These are phyloP conservation scores for Epsilonema sp. DNA, from an alignment of 2,888 invertebrate genomes.

Conservation along the genomic window DNA sequence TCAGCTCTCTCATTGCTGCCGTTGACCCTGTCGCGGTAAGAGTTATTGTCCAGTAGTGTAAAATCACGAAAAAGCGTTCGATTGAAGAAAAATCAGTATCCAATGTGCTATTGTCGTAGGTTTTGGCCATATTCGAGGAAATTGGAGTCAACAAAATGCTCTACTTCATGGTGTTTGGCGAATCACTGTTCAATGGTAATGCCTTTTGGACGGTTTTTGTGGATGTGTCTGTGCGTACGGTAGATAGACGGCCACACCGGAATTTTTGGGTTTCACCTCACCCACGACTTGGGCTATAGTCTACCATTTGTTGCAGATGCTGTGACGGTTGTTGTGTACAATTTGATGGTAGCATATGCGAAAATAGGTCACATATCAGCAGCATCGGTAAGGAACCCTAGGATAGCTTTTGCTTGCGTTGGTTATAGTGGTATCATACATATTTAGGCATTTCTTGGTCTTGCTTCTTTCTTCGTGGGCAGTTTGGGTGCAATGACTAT, in stretches of 20 bases:
- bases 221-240: too few relatives aligned
- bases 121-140: slow-evolving; percentile 38
- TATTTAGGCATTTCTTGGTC: slow-evolving; percentile 31
- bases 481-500: slow-evolving; percentile 36
- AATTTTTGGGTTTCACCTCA: too few relatives aligned
- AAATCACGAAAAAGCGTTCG: too few relatives aligned
- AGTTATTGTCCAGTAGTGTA: too few relatives aligned
- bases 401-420: neutral
- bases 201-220: too few relatives aligned
- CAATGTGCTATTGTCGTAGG: slow-evolving; percentile 27
- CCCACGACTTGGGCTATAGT: neutral
- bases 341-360: slow-evolving; percentile 35
- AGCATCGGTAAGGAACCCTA: slow-evolving; percentile 16
- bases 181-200: slow-evolving; percentile 39
- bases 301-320: slow-evolving; percentile 31
- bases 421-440: too few relatives aligned
- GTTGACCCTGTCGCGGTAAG: slow-evolving; percentile 39
- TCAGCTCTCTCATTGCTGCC: slow-evolving; percentile 37
- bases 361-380: slow-evolving; percentile 17
- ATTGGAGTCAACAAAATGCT: slow-evolving; percentile 40
- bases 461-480: slow-evolving; percentile 37
- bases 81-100: too few relatives aligned
- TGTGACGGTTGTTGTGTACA: slow-evolving; percentile 40
- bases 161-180: slow-evolving; percentile 42
- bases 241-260: too few relatives aligned